These are phyloP conservation scores for Spilarctia lutea DNA, from an alignment of 2,888 invertebrate species.

Conservation along the genomic window DNA sequence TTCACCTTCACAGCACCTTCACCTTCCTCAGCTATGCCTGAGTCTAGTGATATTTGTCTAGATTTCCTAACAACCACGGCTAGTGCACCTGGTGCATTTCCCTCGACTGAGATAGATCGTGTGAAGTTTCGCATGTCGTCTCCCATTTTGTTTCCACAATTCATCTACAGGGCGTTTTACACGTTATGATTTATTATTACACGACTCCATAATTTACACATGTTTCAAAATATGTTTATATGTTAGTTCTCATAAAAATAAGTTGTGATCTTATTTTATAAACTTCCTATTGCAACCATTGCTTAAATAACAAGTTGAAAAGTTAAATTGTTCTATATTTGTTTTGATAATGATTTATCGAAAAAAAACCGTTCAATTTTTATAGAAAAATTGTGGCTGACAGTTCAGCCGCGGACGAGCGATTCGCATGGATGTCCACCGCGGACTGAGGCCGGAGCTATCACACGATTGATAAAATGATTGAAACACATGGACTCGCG, in stretches of 20 bases:
- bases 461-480: constrained; percentile 3
- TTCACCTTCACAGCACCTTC: constrained; percentile 34
- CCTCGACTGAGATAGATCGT: constrained; percentile 52
- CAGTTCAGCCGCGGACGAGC: neutral
- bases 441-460: constrained; percentile 15
- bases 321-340: neutral
- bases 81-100: constrained; percentile 40
- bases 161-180: constrained; percentile 57
- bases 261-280: neutral
- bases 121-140: constrained; percentile 57
- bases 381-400: neutral
- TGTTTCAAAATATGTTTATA: neutral
- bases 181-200: neutral
- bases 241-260: neutral
- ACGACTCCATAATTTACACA: neutral
- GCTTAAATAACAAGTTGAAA: neutral
- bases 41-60: constrained; percentile 62
- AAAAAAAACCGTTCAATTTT: neutral
- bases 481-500: neutral
- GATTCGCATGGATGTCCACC: constrained; percentile 8
- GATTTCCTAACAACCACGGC: constrained; percentile 35
- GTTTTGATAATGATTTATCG: neutral
- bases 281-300: neutral
- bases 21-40: constrained; percentile 64
- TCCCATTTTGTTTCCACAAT: constrained; percentile 53